Evolutionary conservation across 2,888 invertebrate genomes (phyloP).

Genomic region (Galeruca laticollis): DNA sequence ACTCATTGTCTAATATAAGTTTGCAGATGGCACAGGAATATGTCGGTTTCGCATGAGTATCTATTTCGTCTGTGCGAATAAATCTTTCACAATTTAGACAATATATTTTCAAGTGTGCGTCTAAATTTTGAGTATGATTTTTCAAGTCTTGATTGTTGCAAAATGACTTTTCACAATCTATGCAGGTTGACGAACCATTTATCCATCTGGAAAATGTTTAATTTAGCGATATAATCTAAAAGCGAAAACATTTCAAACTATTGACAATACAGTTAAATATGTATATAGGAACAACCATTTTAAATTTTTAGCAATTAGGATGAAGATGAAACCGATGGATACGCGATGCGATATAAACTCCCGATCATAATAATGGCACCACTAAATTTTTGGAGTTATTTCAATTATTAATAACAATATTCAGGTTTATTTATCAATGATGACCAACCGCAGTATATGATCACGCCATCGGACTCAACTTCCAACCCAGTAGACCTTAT

Average conservation of each 20-base stretch:
- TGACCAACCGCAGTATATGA: too few species aligned
- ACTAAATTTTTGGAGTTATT: too few species aligned
- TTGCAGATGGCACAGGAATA: slow-evolving; percentile 45
- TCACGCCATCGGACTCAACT: too few species aligned
- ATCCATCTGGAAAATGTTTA: slow-evolving; percentile 29
- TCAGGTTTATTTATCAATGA: not conserved
- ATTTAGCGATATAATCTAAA: slow-evolving; percentile 10
- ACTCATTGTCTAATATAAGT: slow-evolving; percentile 33
- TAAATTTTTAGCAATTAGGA: not conserved
- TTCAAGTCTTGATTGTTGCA: slow-evolving; percentile 23
- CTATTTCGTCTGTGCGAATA: slow-evolving; percentile 39
- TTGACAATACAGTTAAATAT: too few species aligned
- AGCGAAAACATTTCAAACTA: not conserved
- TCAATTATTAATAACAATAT: too few species aligned
- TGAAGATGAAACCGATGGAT: too few species aligned
- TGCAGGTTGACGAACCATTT: slow-evolving; percentile 18
- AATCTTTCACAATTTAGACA: slow-evolving; percentile 43
- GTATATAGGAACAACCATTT: not conserved
- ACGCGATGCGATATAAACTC: too few species aligned
- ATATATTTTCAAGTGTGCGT: slow-evolving; percentile 44
- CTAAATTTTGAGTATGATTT: slow-evolving; percentile 43
- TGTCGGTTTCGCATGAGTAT: slow-evolving; percentile 40
- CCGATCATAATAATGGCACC: too few species aligned
- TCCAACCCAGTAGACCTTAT: too few species aligned
- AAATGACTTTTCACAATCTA: slow-evolving; percentile 41